Conservation (phyloP, 2,797 vertebrate species). For the Aselliscus stoliczkanus region DNA sequence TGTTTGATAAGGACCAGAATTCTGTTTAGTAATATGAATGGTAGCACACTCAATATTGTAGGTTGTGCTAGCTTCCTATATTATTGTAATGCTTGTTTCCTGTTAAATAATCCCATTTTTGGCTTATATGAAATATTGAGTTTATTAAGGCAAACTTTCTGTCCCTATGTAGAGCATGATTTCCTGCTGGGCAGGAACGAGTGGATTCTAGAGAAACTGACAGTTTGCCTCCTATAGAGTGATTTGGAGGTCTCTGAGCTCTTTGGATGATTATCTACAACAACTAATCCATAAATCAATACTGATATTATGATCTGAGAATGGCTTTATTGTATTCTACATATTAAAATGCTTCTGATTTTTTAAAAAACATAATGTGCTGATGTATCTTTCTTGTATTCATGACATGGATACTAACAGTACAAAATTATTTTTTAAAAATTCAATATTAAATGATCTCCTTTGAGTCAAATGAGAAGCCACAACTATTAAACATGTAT, state of each 20-base stretch:
- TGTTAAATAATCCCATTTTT: slow-evolving; percentile 48
- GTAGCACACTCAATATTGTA: not conserved
- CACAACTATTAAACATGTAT: not conserved
- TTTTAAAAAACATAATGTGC: slow-evolving; percentile 19
- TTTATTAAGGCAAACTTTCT: slow-evolving; percentile 65
- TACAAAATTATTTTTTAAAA: slow-evolving; percentile 30
- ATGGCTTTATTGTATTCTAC: slow-evolving; percentile 56
- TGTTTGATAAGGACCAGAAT: not conserved
- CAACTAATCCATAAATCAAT: slow-evolving; percentile 59
- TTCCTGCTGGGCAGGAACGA: slow-evolving; percentile 34
- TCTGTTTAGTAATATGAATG: not conserved
- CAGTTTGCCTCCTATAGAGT: slow-evolving; percentile 52
- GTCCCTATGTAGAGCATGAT: slow-evolving; percentile 57
- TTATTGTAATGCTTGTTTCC: slow-evolving; percentile 30
- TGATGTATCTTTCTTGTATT: slow-evolving; percentile 46
- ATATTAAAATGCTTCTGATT: slow-evolving; percentile 44
- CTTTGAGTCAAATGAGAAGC: slow-evolving; percentile 37
- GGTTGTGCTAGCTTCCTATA: not conserved
- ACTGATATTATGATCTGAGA: slow-evolving; percentile 46
- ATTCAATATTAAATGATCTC: not conserved
- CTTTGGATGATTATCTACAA: slow-evolving; percentile 60
- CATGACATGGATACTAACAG: not conserved
- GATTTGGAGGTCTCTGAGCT: slow-evolving; percentile 65
- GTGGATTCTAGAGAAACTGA: slow-evolving; percentile 47
- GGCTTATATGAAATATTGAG: slow-evolving; percentile 60